Evolutionary conservation across 2,797 vertebrate species (phyloP), one percentile per base, ranked within the genome.

Genomic region (Eptatretus atami): DNA sequence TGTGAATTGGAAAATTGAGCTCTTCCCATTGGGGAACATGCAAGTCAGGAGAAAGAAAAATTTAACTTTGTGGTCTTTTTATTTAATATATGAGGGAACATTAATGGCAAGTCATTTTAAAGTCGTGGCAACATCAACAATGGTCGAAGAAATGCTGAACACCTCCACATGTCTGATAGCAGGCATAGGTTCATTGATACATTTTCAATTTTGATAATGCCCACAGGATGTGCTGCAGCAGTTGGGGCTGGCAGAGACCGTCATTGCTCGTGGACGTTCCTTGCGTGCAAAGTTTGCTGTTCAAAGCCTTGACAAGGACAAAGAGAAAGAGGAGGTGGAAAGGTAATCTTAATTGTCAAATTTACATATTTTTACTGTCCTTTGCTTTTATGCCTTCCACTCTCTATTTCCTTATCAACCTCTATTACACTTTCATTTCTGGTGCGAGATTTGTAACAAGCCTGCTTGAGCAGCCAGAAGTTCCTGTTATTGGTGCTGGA

Each of bases 401-500:
- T 12, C n/a, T n/a, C 24, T 44, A 8, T 44, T 44, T 44, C 31
- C 4, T 44, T 44, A 44, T 44, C 31, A 44, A 4, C 31, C 31
- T 3, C 3, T 44, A 44, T 44, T 44, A 8, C 31, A 4, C 31
- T 44, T 44, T 44, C 31, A 4, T 44, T 44, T 5, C 31, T 44
- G 31, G 31, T 44, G 3, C 31, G 4, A 95, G 88, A 70, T 94
- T 96, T 66, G 83, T 94, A 15, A 81, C 76, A 69, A 78, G 75
- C 67, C 76, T 98, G 64, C 72, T 95, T 71, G 88, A 94, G 63
- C 82, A 95, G 68, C 88, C 90, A 0, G 90, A 95, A 72, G 87
- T 95, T 65, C 70, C 77, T 2, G 85, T 95, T 66, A 63, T 75
- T 0, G 85, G 87, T 53, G 85, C 80, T 10, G 82, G 84, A 63